phyloP scores from a whole-genome alignment of 1,140 invertebrate genomes.

The Amyelois transitella region DNA sequence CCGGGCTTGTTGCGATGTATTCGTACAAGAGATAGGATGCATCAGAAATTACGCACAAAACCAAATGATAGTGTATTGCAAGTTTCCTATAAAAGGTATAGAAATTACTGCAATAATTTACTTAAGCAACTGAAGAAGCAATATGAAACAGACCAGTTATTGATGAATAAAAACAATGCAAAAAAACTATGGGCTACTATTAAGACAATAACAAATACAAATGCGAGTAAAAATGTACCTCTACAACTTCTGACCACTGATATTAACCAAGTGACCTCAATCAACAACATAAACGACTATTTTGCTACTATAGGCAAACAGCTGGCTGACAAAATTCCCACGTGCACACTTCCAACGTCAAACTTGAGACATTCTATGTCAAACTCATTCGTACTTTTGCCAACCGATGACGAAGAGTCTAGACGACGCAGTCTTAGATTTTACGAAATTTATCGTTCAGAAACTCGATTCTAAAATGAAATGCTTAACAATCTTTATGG shows the following conservation, averaged over 20 bases:
- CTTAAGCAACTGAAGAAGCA: constrained; percentile 17
- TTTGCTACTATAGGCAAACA: not conserved
- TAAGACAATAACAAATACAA: not conserved
- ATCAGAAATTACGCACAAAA: constrained; percentile 2
- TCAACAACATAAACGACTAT: not conserved
- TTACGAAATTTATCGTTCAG: too few species aligned
- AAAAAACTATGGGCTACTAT: constrained; percentile 1
- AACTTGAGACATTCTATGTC: not conserved
- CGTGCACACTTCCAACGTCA: not conserved
- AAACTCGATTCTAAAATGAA: too few species aligned
- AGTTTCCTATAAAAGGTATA: constrained; percentile 14
- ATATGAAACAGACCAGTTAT: constrained; percentile 10
- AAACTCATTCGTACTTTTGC: not conserved
- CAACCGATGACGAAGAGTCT: not conserved
- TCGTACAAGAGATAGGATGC: constrained; percentile 13
- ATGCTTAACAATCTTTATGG: too few species aligned
- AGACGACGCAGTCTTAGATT: too few species aligned
- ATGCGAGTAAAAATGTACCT: constrained; percentile 1
- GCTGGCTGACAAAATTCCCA: not conserved
- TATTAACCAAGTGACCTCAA: not conserved
- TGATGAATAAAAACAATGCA: not conserved
- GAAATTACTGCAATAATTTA: constrained; percentile 20
- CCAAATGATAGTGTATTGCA: constrained; percentile 11
- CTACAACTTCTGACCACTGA: too few species aligned
- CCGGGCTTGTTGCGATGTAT: constrained; percentile 9